Base-by-base conservation (phyloP, 2,888 invertebrate species). In the Diachrysia chrysitis region DNA sequence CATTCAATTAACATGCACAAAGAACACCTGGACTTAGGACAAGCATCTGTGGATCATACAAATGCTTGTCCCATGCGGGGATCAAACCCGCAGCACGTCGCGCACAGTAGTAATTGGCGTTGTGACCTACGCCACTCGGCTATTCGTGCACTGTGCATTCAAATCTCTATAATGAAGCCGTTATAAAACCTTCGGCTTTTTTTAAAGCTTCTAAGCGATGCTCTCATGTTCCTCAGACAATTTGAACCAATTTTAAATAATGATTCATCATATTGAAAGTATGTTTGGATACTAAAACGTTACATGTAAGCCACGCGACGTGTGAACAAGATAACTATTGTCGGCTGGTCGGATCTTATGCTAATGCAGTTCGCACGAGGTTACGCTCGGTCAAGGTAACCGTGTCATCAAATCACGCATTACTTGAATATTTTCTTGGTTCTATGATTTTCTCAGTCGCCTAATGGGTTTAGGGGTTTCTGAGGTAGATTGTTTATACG, bases 311-410 rank as follows among this genome's bases (percentile, higher is more conserved):
- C 55, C 73, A 46, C 16, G 53, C 76, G 42, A 80, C 85, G 85
- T 87, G 88, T 78, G 87, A 87, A 85, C 64, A 56, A 78, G 88
- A 85, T 85, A 66, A 17, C 53, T 82, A 85, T 87, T 85, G 66
- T 57, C 37, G 48, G 65, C 65, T 84, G 76, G 77, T 64, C 73
- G 75, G 81, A 82, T 86, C 76, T 85, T 83, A 87, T 87, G 87
- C 77, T 83, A 83, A 84, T 82, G 68, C 51, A 46, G 69, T 78
- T 90, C 92, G 72, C 91, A 90, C 79, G 89, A 87, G 93, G 91
- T 93, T 87, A 90, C 81, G 66, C 63, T 78, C 88, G 92, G 93
- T 92, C 93, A 93, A 92, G 93, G 93, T 88, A 89, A 89, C 79
- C 84, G 87, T 92, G 89, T 85, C 91, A 90, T 85, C 87, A 71